Conservation (phyloP, 2,113 vertebrate genomes). For the Addax nasomaculatus region DNA sequence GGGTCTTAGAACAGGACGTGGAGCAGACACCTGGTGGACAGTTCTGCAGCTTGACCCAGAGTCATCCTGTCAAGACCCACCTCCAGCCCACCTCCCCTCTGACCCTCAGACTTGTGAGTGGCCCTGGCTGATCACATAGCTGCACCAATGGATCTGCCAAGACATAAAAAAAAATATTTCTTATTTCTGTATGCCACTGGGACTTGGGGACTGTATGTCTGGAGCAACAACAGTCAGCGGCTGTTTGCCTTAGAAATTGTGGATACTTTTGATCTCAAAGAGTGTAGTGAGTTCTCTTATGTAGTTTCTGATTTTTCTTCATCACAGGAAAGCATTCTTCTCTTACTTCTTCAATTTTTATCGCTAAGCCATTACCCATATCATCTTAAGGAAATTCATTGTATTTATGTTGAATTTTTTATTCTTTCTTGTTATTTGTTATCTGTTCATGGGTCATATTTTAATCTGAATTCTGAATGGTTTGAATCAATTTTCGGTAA, state of each 20-base stretch:
- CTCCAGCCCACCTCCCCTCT: neutral
- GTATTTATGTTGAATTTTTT: neutral
- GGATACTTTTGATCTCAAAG: neutral
- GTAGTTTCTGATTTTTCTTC: neutral
- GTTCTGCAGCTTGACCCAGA: neutral
- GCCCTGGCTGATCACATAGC: neutral
- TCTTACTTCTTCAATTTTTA: neutral
- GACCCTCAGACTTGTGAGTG: neutral
- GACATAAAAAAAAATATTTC: too few species aligned
- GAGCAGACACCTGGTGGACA: neutral
- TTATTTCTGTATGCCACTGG: neutral
- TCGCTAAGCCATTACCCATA: neutral
- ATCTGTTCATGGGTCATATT: neutral
- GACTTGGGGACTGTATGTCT: neutral
- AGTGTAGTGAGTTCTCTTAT: too few species aligned
- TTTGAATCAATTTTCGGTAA: neutral
- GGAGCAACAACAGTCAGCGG: neutral
- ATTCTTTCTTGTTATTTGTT: neutral
- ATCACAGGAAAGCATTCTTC: neutral
- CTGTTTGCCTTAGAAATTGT: neutral
- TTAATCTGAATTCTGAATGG: neutral
- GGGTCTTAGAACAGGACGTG: neutral
- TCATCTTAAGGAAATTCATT: neutral
- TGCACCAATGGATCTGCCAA: neutral
- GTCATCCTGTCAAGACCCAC: fast-evolving